Evolutionary conservation across 2,888 invertebrate species (phyloP).

Genomic region (Lucinisca nassula): DNA sequence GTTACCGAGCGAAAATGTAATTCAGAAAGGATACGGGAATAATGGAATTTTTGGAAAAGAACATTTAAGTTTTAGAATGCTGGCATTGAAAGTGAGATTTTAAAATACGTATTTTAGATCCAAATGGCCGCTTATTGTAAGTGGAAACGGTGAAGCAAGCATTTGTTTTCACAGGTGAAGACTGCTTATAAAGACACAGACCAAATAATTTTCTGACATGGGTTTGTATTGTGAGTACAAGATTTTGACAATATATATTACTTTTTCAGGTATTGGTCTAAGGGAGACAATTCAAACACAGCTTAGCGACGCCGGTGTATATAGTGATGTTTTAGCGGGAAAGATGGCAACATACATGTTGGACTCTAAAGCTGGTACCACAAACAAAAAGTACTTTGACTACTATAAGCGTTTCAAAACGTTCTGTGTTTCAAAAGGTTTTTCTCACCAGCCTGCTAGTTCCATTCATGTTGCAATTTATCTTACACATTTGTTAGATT

Average conservation of each 20-base stretch:
- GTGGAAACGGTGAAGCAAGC: too few relatives aligned
- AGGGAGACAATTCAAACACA: not conserved
- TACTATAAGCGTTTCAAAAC: conserved; percentile 27
- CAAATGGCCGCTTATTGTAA: too few relatives aligned
- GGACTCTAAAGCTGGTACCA: conserved; percentile 37
- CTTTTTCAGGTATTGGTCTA: conserved; percentile 33
- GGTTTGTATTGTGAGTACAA: not conserved
- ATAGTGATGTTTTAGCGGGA: not conserved
- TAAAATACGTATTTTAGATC: too few relatives aligned
- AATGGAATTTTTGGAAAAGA: not conserved
- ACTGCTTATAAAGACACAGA: not conserved
- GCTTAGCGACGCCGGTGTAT: not conserved
- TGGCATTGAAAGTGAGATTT: not conserved
- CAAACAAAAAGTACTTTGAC: conserved; percentile 24
- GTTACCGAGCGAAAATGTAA: not conserved
- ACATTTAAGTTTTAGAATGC: conserved; percentile 12
- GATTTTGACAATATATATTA: not conserved
- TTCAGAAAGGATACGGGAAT: not conserved
- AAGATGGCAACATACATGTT: conserved; percentile 28
- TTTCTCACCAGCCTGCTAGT: conserved; percentile 22
- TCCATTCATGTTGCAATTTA: conserved; percentile 46
- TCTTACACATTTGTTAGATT: conserved; percentile 31
- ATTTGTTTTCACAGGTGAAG: too few relatives aligned
- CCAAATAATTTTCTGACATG: not conserved
- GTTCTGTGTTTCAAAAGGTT: too few relatives aligned